Evolutionary conservation across 2,888 invertebrate genomes (phyloP), one percentile per base, ranked within the genome.

Genomic region (Drosophila paranaensis): DNA sequence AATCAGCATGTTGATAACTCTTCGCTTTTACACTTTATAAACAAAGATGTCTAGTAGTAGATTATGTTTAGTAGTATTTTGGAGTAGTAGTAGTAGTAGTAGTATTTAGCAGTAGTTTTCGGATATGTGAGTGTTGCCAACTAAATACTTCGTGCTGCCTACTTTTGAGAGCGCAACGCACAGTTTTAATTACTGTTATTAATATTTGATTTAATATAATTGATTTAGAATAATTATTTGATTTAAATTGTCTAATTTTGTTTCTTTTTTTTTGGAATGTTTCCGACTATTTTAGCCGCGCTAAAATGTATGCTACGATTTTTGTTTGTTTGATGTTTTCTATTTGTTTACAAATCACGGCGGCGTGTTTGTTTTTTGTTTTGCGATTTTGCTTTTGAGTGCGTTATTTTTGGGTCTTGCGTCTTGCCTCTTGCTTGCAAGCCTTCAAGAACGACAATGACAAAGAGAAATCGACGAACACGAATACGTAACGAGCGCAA

Each of bases 1-100:
- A 94, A 97, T 97, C 95, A 97, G 94, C 97, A 97, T 97, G 78
- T 75, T 91, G 89, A 74, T 14, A 45, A 30, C 69, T 67, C 25
- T 46, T 58, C 37, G 62, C 53, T 4, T 50, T 50, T 11, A 33
- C 43, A 14, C n/a, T 43, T 43, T 33, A 11, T 35, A 35, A 43
- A 43, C 33, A 43, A 56, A 43, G 43, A 13, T 48, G 39, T 45
- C 25, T 63, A 43, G 43, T 10, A 35, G 20, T 56, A n/a, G 30
- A 20, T 25, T 39, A 16, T 16, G 20, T 2, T 20, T 20, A 20
- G 20, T 20, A 20, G 20, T 20, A 20, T 20, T 20, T 20, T 20
- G 20, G 20, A 20, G 20, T 20, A 48, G 48, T 33, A 48, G 6
- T 27, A 27, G 27, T 20, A 2, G 33, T 33, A 6, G 33, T 56